These are phyloP conservation scores for Zaprionus ghesquierei DNA, from an alignment of 1,140 invertebrate species.

Conservation along the genomic window DNA sequence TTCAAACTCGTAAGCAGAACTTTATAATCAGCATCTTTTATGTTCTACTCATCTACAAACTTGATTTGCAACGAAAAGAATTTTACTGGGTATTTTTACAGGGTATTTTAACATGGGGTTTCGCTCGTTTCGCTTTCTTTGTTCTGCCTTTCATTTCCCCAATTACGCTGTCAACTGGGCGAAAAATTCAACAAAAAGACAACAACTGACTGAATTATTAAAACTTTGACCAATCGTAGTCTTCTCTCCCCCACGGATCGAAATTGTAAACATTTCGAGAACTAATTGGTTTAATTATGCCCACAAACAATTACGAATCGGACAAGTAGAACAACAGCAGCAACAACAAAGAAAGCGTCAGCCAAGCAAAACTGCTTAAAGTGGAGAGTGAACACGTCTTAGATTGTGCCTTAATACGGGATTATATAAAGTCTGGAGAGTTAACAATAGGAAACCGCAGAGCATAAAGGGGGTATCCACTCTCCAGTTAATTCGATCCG, in stretches of 20 bases:
- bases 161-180: conserved; percentile 46
- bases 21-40: background rate
- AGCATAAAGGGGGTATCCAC: background rate
- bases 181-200: conserved; percentile 4
- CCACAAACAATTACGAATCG: conserved; percentile 14
- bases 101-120: background rate
- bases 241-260: background rate
- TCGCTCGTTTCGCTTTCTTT: background rate
- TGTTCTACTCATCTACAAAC: background rate
- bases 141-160: background rate
- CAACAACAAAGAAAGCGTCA: conserved; percentile 2
- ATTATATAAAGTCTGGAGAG: background rate
- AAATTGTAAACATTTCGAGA: conserved; percentile 26
- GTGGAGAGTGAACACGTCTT: conserved; percentile 18
- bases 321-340: conserved; percentile 3
- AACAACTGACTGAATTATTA: conserved; percentile 23
- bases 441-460: background rate
- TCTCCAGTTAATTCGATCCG: background rate
- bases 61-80: background rate
- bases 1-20: no score
- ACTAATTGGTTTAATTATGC: conserved; percentile 58
- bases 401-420: background rate
- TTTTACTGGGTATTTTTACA: background rate
- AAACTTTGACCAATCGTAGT: conserved; percentile 12
- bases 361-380: conserved; percentile 24